Base-by-base conservation (phyloP, 2,113 vertebrate species). In the Eurypyga helias region DNA sequence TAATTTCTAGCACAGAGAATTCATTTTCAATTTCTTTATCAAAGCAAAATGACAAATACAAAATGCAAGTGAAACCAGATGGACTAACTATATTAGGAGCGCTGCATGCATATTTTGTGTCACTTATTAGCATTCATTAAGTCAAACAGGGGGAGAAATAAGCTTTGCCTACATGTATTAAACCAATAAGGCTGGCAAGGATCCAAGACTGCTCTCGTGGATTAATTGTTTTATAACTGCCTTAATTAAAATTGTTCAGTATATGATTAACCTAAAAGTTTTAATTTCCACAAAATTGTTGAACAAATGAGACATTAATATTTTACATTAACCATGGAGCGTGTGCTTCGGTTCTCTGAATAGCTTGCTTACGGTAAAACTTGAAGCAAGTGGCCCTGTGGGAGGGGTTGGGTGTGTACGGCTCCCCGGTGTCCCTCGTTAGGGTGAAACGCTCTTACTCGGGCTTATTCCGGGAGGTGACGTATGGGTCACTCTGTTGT, bases 191-290 rank as follows among this genome's bases (percentile, higher is more conserved):
- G 90, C 97, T 98, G 98, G 98, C 98, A 88, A 41, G 71, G 92
- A 96, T 98, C 98, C 98, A 98, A 97, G 93, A 70, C 96, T 93
- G 97, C 97, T 98, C 98, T 98, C 71, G 41, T 98, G 98, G 96
- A 98, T 98, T 98, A 98, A 98, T 98, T 98, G 98, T 98, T 98
- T 98, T 98, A 97, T 98, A 98, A 98, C 98, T 98, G 98, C 98
- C 98, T 98, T 98, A 98, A 98, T 98, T 98, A 98, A 98, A 98
- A 98, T 97, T 98, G 97, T 97, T 98, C 97, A 96, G 97, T 98
- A 98, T 98, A 98, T 98, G 97, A 98, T 98, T 98, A 98, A 98
- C 98, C 97, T 98, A 98, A 98, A 98, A 98, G 98, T 98, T 98
- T 98, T 98, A 98, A 98, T 98, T 98, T 98, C 97, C 97, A 98